Conservation (phyloP, 2,888 invertebrate species). For the Sinohyriopsis cumingii region DNA sequence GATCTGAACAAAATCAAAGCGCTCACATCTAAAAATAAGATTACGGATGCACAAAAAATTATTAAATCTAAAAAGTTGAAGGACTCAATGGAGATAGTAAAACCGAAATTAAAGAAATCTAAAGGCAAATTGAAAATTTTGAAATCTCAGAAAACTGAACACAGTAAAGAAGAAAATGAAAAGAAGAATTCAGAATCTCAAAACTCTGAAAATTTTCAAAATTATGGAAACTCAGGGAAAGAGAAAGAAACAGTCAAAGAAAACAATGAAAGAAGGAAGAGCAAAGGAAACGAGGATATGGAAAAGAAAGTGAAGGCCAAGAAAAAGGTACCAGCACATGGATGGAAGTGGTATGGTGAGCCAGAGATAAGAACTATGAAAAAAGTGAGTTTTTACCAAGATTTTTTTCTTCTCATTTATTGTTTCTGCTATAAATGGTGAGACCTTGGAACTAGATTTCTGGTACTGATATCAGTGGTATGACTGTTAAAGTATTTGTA, state of each 20-base stretch:
- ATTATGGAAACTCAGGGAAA: constrained; percentile 3
- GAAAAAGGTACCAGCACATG: constrained; percentile 42
- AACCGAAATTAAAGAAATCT: constrained; percentile 4
- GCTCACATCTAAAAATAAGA: constrained; percentile 7
- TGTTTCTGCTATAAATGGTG: too few relatives aligned
- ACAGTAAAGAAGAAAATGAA: constrained; percentile 4
- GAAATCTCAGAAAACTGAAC: constrained; percentile 11
- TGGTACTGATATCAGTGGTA: too few relatives aligned
- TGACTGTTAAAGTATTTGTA: too few relatives aligned
- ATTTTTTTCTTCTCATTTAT: background rate
- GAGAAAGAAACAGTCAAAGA: constrained; percentile 3
- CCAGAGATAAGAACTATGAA: constrained; percentile 51
- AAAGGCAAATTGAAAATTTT: constrained; percentile 16
- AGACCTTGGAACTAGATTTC: too few relatives aligned
- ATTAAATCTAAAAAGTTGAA: constrained; percentile 2
- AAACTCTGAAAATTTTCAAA: too few relatives aligned
- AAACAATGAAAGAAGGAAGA: constrained; percentile 10
- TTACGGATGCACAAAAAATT: background rate
- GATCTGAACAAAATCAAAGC: constrained; percentile 5
- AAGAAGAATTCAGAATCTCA: constrained; percentile 12
- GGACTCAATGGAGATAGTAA: constrained; percentile 4
- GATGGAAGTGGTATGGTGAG: constrained; percentile 60
- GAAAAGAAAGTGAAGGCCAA: constrained; percentile 26
- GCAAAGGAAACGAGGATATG: constrained; percentile 13
- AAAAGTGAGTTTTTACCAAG: constrained; percentile 26